Conservation (phyloP, 2,113 vertebrate genomes). For the Nesoenas mayeri region DNA sequence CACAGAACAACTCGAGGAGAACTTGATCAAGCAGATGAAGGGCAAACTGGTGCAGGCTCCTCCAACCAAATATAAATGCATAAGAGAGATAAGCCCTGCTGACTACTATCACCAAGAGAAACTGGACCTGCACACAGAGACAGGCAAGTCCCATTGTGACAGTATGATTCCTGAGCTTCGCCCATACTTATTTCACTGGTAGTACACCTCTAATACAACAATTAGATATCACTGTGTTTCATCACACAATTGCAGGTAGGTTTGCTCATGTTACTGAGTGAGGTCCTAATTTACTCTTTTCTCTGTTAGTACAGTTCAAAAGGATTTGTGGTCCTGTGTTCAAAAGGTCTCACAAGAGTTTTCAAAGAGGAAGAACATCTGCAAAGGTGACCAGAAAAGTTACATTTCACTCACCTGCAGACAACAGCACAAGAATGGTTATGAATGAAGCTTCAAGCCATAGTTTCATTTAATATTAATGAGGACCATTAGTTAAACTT, state of each 20-base stretch:
- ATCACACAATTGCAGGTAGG: neutral
- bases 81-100: neutral
- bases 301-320: neutral
- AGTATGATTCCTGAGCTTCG: neutral
- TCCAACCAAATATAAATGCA: neutral
- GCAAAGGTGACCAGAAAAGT: neutral
- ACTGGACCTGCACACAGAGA: neutral
- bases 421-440: neutral
- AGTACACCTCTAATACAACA: neutral
- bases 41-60: neutral
- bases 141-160: fast-evolving
- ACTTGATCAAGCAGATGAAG: neutral
- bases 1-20: neutral
- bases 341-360: neutral
- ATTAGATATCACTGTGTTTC: neutral
- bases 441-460: neutral
- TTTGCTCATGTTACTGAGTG: fast-evolving
- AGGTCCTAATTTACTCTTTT: neutral
- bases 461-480: neutral
- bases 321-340: neutral
- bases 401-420: neutral
- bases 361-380: neutral
- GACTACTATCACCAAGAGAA: neutral
- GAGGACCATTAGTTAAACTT: neutral
- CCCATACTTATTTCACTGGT: neutral